Percentiles rank a stretch among this genome's conserved stretches.
Evolutionary conservation across 53 echinoderm and acorn worm species (phyloP).

Genomic region (Paracentrotus lividus): DNA sequence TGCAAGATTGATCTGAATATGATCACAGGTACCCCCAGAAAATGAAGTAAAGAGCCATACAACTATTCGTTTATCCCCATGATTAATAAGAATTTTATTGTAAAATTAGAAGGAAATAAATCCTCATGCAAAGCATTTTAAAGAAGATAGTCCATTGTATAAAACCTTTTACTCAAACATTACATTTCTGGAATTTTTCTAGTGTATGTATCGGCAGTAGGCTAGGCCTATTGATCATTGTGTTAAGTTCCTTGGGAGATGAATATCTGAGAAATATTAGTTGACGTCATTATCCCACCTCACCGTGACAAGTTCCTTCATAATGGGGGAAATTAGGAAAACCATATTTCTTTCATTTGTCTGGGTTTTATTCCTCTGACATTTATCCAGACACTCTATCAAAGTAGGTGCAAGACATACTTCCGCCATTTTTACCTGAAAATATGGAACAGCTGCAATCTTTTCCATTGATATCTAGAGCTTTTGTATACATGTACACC

Average conservation of each 20-base stretch:
- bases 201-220: not conserved
- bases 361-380: conserved; percentile 55
- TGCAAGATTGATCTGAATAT: too few relatives aligned
- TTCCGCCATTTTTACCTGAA: conserved; percentile 36
- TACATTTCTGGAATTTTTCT: not conserved
- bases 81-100: too few relatives aligned
- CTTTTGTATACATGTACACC: too few relatives aligned
- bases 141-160: too few relatives aligned
- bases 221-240: not conserved
- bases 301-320: conserved; percentile 16
- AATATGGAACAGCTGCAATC: conserved; percentile 52
- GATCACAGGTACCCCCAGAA: not conserved
- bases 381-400: conserved; percentile 47
- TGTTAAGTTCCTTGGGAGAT: not conserved
- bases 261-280: conserved; percentile 9
- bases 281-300: conserved; percentile 25
- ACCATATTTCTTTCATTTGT: conserved; percentile 58
- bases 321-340: not conserved
- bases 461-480: not conserved
- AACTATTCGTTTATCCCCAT: too few relatives aligned
- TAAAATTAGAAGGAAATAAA: too few relatives aligned
- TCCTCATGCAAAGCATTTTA: too few relatives aligned
- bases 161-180: too few relatives aligned
- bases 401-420: conserved; percentile 43
- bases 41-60: not conserved